Evolutionary conservation across 2,797 vertebrate species (phyloP).

Genomic region (Emys orbicularis): DNA sequence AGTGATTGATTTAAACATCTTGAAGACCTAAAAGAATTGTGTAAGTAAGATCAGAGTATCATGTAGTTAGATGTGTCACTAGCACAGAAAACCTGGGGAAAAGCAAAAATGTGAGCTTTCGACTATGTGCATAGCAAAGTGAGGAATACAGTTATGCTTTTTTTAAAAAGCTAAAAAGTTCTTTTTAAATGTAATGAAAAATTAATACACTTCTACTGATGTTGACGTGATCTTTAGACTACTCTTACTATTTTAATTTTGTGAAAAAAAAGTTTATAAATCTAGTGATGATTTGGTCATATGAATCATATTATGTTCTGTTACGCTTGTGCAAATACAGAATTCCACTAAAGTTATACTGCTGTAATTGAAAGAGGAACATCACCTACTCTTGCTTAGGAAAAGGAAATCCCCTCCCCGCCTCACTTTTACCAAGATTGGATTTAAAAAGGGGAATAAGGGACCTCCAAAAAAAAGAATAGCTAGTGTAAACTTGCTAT

Average conservation of each 20-base stretch:
- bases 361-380: constrained; percentile 39
- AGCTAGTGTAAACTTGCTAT: constrained; percentile 25
- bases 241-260: constrained; percentile 13
- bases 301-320: not conserved
- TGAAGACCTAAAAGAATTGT: not conserved
- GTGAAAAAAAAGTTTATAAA: not conserved
- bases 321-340: constrained; percentile 2
- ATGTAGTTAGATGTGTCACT: not conserved
- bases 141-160: not conserved
- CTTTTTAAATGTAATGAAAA: not conserved
- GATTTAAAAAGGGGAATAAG: constrained; percentile 58
- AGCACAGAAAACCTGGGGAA: not conserved
- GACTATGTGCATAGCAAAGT: not conserved
- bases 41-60: not conserved
- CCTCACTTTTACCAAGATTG: constrained; percentile 4
- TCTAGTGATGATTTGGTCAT: not conserved
- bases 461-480: not conserved
- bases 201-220: not conserved
- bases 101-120: not conserved
- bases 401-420: not conserved
- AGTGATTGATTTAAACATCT: not conserved
- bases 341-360: constrained; percentile 35
- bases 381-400: constrained; percentile 13
- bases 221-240: not conserved
- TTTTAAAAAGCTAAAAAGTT: too few species aligned